phyloP scores from a whole-genome alignment of 2,888 invertebrate species.

The Muschampia plurimacula region DNA sequence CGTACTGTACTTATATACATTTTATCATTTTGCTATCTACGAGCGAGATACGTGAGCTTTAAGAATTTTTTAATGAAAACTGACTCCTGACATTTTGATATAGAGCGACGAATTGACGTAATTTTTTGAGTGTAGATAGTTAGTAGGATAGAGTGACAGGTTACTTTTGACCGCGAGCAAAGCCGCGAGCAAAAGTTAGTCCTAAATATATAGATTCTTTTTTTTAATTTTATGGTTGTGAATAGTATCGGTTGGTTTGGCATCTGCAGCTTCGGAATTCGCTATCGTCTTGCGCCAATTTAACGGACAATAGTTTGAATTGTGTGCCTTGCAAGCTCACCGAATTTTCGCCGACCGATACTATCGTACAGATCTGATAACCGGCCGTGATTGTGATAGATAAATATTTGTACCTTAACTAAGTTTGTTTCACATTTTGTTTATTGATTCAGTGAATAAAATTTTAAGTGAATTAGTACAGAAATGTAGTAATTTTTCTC shows the following conservation, averaged over 20 bases:
- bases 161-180: too few species aligned
- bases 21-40: too few species aligned
- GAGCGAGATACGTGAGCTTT: too few species aligned
- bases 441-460: neutral
- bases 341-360: conserved; percentile 52
- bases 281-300: conserved; percentile 58
- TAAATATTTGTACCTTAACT: conserved; percentile 1
- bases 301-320: conserved; percentile 57
- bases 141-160: too few species aligned
- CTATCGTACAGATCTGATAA: conserved; percentile 40
- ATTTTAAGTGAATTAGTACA: neutral
- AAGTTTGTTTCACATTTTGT: neutral
- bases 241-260: conserved; percentile 47
- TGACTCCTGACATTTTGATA: too few species aligned
- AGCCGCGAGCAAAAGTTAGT: too few species aligned
- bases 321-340: conserved; percentile 47
- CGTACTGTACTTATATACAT: too few species aligned
- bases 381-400: conserved; percentile 2
- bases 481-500: neutral
- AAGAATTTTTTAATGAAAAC: too few species aligned
- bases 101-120: too few species aligned
- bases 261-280: conserved; percentile 60
- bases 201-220: neutral
- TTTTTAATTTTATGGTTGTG: neutral
- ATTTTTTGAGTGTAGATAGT: neutral